Percentiles rank a stretch among this genome's conserved stretches.
Conservation (phyloP, 1,140 invertebrate genomes). For the Mycetomoellerius zeteki region DNA sequence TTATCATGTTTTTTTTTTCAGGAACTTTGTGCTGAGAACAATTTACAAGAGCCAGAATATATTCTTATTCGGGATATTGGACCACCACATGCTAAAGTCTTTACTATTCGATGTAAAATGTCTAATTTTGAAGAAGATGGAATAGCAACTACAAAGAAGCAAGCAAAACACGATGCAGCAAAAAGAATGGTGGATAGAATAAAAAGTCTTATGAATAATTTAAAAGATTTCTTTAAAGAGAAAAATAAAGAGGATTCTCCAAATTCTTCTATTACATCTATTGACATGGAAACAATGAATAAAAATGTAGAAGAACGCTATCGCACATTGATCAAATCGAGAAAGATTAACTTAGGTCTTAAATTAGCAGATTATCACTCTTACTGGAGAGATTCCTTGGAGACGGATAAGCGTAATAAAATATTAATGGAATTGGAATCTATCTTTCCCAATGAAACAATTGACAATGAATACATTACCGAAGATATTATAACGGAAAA, state of each 20-base stretch:
- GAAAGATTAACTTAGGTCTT: slow-evolving; percentile 79
- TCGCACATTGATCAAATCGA: slow-evolving; percentile 51
- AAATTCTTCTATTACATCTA: not conserved
- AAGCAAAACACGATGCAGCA: slow-evolving; percentile 88
- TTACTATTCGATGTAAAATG: slow-evolving; percentile 90
- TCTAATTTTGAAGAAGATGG: slow-evolving; percentile 88
- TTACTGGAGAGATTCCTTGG: slow-evolving; percentile 68
- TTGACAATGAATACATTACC: not conserved
- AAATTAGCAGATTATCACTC: slow-evolving; percentile 80
- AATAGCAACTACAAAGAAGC: slow-evolving; percentile 87
- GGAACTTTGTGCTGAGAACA: slow-evolving; percentile 89
- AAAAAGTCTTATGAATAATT: slow-evolving; percentile 67
- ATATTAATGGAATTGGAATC: slow-evolving; percentile 57
- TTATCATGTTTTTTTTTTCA: slow-evolving; percentile 72
- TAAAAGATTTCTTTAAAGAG: not conserved
- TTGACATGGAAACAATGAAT: not conserved
- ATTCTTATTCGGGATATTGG: slow-evolving; percentile 89
- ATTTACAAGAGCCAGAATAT: slow-evolving; percentile 89
- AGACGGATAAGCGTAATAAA: slow-evolving; percentile 50
- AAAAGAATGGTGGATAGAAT: slow-evolving; percentile 87
- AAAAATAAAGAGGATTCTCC: not conserved
- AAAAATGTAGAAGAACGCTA: slow-evolving; percentile 71
- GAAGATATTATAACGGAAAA: not conserved
- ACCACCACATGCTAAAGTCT: slow-evolving; percentile 90
- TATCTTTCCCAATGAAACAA: not conserved